These are phyloP conservation scores for Tauraco hartlaubi DNA, from an alignment of 2,797 vertebrate genomes.

Conservation along the genomic window DNA sequence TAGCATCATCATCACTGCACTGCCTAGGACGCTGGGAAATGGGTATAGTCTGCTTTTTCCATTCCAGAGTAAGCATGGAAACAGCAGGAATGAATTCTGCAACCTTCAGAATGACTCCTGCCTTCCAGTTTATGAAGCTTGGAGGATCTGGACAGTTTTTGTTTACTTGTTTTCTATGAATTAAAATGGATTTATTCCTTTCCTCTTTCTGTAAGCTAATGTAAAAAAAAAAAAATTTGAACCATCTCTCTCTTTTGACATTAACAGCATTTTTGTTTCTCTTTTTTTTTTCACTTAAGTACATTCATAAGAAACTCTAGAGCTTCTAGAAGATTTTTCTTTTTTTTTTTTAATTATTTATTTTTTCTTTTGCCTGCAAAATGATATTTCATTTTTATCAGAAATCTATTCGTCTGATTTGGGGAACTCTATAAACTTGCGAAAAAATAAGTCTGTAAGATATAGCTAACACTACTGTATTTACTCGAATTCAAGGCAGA, in stretches of 20 bases:
- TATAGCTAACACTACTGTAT: neutral
- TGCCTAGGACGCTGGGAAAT: neutral
- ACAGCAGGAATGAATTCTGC: neutral
- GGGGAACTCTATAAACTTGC: neutral
- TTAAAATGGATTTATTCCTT: neutral
- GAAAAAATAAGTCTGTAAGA: neutral
- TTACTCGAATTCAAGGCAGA: neutral
- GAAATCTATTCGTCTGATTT: neutral
- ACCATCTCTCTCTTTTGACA: neutral
- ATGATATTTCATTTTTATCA: neutral
- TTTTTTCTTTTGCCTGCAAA: neutral
- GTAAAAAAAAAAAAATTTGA: neutral
- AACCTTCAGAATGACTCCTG: neutral
- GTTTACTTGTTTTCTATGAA: neutral
- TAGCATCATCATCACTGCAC: neutral
- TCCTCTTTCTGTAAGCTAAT: neutral
- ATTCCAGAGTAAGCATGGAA: neutral
- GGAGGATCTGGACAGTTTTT: neutral
- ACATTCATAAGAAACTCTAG: neutral
- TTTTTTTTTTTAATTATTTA: neutral
- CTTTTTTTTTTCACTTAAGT: neutral
- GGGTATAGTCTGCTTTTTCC: neutral
- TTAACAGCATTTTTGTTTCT: neutral
- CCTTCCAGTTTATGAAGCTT: neutral
- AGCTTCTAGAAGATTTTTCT: neutral